Percentiles rank a stretch among this genome's conserved stretches.
These are phyloP conservation scores for Acropora yongei DNA, from an alignment of 64 coral and sea anemone genomes.

Conservation along the genomic window DNA sequence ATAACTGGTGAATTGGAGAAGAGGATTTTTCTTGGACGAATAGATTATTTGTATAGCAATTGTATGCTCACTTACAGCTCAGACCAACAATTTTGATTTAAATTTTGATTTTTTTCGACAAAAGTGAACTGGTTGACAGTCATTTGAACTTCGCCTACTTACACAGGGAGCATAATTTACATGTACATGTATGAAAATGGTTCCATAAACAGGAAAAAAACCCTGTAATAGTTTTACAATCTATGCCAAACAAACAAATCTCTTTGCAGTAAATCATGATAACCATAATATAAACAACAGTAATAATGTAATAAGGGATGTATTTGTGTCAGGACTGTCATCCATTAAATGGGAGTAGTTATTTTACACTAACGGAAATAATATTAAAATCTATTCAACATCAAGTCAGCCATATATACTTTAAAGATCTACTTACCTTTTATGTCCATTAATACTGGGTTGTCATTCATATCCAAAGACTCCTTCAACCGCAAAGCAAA, in stretches of 20 bases:
- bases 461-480: too few species aligned
- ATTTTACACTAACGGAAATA: constrained; percentile 6
- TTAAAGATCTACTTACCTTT: constrained; percentile 2
- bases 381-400: background rate
- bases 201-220: constrained; percentile 1
- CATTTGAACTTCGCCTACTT: constrained; percentile 9
- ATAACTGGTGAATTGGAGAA: background rate
- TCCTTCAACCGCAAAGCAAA: too few species aligned
- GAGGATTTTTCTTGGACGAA: background rate
- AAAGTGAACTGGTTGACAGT: constrained; percentile 8
- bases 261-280: constrained; percentile 6
- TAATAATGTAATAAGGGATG: constrained; percentile 14
- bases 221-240: background rate
- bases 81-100: constrained; percentile 12
- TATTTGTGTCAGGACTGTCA: constrained; percentile 11
- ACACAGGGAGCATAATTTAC: constrained; percentile 12
- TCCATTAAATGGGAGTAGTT: constrained; percentile 9
- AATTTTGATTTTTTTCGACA: background rate
- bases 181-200: constrained; percentile 17
- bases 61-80: constrained; percentile 16
- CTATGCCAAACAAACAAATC: background rate
- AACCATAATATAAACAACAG: constrained; percentile 17
- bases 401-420: background rate
- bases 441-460: background rate
- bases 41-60: constrained; percentile 4